Evolutionary conservation across 2,888 invertebrate species (phyloP), one percentile per base, ranked within the genome.

Genomic region (Hesperia comma): DNA sequence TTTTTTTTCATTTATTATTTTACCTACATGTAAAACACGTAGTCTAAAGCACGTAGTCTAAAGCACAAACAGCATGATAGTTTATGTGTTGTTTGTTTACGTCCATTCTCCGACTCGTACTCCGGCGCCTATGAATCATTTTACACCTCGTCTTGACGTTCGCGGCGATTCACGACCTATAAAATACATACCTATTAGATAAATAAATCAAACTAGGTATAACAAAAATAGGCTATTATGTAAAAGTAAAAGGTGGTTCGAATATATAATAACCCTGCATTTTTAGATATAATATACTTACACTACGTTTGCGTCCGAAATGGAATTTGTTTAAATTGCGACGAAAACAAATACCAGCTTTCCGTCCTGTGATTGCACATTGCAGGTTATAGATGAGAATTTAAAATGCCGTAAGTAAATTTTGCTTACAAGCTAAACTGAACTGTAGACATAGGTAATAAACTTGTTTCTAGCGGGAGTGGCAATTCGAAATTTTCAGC

Each of bases 31-130:
- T 46, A 46, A 71, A 74, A 73, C 21, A 26, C 40, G 26, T 19
- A 61, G 54, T 76, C 76, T 76, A 76, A 26, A n/a, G n/a, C 26
- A 26, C 26, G 26, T 19, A 61, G 54, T 76, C 76, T 76, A 76
- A 26, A n/a, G n/a, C 26, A 26, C 72, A 73, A 76, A 74, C 51
- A 76, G 73, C 51, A 43, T 26, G 56, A 58, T 70, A 67, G 74
- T 61, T 77, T 77, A 78, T 63, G 77, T 71, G 43, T 62, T 66
- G 74, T 76, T 78, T 78, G 74, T 74, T 77, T 75, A 71, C 71
- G 69, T 74, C 70, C 69, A 33, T 61, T 58, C 62, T 46, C 43
- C 43, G n/a, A 26, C 26, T 55, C 54, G 54, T 69, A 71, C 69
- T 64, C 37, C 66, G 58, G 60, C 56, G 14, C 19, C 55, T 62